Conservation (phyloP, 2,888 invertebrate genomes). For the Acronicta psi region DNA sequence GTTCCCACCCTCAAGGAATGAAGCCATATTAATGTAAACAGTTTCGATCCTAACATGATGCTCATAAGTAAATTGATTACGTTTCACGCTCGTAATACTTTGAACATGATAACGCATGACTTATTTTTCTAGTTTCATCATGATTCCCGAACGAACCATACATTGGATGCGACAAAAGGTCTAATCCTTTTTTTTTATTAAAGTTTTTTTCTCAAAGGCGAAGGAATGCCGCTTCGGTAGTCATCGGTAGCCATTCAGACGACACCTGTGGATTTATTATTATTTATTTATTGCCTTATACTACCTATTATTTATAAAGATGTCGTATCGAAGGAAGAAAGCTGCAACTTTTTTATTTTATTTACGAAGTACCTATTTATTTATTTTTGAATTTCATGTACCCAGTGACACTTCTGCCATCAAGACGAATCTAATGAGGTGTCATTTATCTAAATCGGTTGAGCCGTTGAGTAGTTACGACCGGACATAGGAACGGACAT, state of each 20-base stretch:
- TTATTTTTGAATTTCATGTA: no score
- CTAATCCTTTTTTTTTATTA: constrained; percentile 50
- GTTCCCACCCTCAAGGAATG: constrained; percentile 9
- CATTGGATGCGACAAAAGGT: constrained; percentile 63
- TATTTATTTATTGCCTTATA: constrained; percentile 34
- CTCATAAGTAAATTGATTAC: constrained; percentile 48
- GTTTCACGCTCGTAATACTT: constrained; percentile 42
- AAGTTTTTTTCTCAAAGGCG: constrained; percentile 40
- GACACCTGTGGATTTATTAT: constrained; percentile 68
- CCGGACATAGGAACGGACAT: no score
- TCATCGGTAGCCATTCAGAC: constrained; percentile 68
- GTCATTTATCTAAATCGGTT: no score
- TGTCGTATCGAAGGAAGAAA: no score
- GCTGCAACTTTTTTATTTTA: no score
- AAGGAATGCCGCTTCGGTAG: constrained; percentile 64
- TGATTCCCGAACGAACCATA: constrained; percentile 44
- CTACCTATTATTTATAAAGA: background rate
- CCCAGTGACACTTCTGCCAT: no score
- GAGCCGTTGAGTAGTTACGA: no score
- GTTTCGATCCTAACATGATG: no score
- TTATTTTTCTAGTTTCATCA: constrained; percentile 57
- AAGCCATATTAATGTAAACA: constrained; percentile 52
- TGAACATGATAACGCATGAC: constrained; percentile 55
- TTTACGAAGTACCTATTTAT: no score
- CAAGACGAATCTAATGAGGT: no score